phyloP scores from a whole-genome alignment of 2,113 vertebrate genomes.

The Procapra przewalskii region DNA sequence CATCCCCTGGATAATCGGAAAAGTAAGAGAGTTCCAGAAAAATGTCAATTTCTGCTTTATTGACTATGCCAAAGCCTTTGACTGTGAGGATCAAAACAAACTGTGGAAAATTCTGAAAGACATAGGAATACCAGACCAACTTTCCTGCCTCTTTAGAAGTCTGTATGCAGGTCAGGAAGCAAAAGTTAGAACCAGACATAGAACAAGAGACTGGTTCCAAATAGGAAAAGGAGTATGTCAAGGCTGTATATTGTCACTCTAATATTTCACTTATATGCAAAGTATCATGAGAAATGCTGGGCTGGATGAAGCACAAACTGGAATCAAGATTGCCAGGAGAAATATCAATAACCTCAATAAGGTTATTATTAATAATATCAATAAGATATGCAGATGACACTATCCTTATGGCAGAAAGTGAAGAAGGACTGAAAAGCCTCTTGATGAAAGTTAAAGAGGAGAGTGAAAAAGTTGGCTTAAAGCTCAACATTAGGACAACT shows the following conservation, averaged over 20 bases:
- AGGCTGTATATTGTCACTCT: not conserved
- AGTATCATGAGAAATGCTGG: not conserved
- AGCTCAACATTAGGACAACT: not conserved
- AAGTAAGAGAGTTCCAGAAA: not conserved
- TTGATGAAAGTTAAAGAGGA: not conserved
- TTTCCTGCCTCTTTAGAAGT: not conserved
- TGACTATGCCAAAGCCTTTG: not conserved
- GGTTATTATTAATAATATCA: not conserved
- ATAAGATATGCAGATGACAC: not conserved
- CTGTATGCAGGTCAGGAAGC: not conserved
- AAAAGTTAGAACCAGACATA: not conserved
- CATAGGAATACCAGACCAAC: not conserved
- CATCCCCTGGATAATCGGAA: fast-evolving
- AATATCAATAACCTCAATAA: not conserved
- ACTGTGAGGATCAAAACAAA: not conserved
- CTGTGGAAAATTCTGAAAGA: not conserved
- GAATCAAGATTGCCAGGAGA: not conserved
- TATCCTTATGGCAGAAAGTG: not conserved
- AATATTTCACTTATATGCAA: not conserved
- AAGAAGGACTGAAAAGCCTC: not conserved
- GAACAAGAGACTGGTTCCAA: not conserved
- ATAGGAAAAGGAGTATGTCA: not conserved
- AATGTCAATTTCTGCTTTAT: not conserved
- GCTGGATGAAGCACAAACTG: not conserved
- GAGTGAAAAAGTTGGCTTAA: not conserved